phyloP scores from a whole-genome alignment of 2,888 invertebrate species.

The Caenorhabditis panamensis region DNA sequence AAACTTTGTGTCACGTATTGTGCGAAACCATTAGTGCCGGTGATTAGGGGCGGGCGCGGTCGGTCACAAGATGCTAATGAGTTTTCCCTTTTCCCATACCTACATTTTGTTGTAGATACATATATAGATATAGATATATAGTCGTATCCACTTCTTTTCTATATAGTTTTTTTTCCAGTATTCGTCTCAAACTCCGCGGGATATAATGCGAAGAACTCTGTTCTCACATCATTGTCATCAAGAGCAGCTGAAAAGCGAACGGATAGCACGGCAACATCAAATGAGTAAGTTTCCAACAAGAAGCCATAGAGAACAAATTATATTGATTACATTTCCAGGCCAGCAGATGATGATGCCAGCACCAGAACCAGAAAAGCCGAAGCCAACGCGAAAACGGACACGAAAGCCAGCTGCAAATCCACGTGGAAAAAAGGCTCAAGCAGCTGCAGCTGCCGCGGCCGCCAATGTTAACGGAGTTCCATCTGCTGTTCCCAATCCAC shows the following conservation, averaged over 20 bases:
- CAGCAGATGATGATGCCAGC: conserved; percentile 54
- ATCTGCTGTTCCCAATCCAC: conserved; percentile 45
- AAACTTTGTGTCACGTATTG: conserved; percentile 4
- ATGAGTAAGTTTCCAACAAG: conserved; percentile 53
- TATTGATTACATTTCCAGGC: conserved; percentile 21
- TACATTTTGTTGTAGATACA: not conserved
- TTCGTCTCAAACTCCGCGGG: conserved; percentile 38
- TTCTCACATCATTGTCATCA: conserved; percentile 56
- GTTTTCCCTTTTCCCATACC: conserved; percentile 16
- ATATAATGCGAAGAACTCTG: conserved; percentile 57
- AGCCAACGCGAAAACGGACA: conserved; percentile 73
- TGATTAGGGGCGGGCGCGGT: conserved; percentile 18
- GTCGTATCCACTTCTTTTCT: not conserved
- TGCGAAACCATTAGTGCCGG: conserved; percentile 18
- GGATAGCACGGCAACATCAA: conserved; percentile 22
- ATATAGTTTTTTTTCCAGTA: not conserved
- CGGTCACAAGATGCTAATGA: conserved; percentile 40
- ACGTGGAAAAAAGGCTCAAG: conserved; percentile 67
- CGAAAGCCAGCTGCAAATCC: conserved; percentile 73
- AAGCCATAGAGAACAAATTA: not conserved
- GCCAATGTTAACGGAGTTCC: conserved; percentile 44
- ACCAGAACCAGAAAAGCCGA: conserved; percentile 69
- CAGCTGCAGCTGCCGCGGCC: conserved; percentile 47
- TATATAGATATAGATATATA: not conserved
- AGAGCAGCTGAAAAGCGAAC: conserved; percentile 18